Evolutionary conservation across 1,140 invertebrate species (phyloP), one percentile per base, ranked within the genome.

Genomic region (Atta colombica): DNA sequence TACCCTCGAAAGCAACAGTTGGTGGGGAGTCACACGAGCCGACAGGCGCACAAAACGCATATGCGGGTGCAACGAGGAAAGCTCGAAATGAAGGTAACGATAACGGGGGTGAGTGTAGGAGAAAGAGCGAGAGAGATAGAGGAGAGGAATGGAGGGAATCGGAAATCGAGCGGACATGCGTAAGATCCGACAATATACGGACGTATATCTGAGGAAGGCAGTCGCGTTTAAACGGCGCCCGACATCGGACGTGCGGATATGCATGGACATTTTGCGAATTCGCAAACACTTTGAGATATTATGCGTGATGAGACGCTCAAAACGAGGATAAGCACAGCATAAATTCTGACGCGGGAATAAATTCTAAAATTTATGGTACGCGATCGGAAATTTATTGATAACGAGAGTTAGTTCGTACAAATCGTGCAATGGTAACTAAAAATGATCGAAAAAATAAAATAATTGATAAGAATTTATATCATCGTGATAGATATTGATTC

Each of bases 171-270:
- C 82, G 87, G 90, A 92, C 92, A 93, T 93, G 92, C 92, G 92
- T 93, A 90, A 93, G 88, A 91, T 92, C 68, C 39, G 55, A 85
- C 88, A 89, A 93, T 93, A 92, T 90, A 92, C 72, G 81, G 65
- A 31, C 45, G 80, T 74, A 75, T 68, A 78, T 78, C 68, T 77
- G 51, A 75, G 72, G 68, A 86, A 87, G 85, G 25, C 90, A 94
- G 93, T 93, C 74, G 87, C 92, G 89, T 89, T 90, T 81, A 93
- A 93, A 93, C 93, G 89, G 87, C 90, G 92, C 89, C 69, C 86
- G 71, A 88, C 72, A 84, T 82, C 90, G 88, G 93, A 90, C 89
- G 91, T 49, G 82, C 66, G 14, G 45, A 66, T 25, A 14, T 45
- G 12, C 28, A 14, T 18, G 39, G 18, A 49, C 39, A 49, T 39